Evolutionary conservation across 1,140 invertebrate species (phyloP).

Genomic region (Steinernema feltiae): DNA sequence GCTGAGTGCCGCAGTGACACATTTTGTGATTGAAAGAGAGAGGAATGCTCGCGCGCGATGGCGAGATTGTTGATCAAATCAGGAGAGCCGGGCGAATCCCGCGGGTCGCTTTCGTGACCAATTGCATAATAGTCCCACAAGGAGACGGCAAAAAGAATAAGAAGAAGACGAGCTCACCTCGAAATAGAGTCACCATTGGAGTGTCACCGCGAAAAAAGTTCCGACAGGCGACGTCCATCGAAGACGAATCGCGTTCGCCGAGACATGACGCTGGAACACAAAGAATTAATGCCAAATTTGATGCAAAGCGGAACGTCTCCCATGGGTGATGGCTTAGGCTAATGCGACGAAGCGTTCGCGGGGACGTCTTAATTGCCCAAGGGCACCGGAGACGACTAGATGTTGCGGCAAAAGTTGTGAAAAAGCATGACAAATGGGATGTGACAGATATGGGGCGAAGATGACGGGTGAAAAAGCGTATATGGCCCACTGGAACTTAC

Average conservation of each 20-base stretch:
- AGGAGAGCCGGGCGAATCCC: background rate
- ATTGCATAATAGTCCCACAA: background rate
- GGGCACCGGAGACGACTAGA: background rate
- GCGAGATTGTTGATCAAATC: background rate
- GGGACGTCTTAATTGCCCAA: background rate
- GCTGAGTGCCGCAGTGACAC: too few species aligned
- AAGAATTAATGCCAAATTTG: background rate
- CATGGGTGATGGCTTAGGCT: background rate
- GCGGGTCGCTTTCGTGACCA: background rate
- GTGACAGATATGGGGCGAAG: background rate
- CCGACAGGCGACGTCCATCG: constrained; percentile 2
- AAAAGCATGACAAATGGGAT: constrained; percentile 5
- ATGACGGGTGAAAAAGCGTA: background rate
- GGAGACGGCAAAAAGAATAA: too few species aligned
- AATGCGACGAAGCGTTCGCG: background rate
- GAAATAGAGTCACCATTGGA: constrained; percentile 4
- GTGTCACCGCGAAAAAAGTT: constrained; percentile 13
- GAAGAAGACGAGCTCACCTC: background rate
- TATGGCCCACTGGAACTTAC: background rate
- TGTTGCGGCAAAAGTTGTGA: background rate
- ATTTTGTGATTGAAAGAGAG: background rate
- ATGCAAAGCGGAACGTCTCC: constrained; percentile 3
- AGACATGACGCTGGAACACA: constrained; percentile 3
- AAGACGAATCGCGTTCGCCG: constrained; percentile 1
- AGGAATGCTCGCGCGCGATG: background rate